Evolutionary conservation across 2,888 invertebrate genomes (phyloP).

Genomic region (Trachelus iudaicus): DNA sequence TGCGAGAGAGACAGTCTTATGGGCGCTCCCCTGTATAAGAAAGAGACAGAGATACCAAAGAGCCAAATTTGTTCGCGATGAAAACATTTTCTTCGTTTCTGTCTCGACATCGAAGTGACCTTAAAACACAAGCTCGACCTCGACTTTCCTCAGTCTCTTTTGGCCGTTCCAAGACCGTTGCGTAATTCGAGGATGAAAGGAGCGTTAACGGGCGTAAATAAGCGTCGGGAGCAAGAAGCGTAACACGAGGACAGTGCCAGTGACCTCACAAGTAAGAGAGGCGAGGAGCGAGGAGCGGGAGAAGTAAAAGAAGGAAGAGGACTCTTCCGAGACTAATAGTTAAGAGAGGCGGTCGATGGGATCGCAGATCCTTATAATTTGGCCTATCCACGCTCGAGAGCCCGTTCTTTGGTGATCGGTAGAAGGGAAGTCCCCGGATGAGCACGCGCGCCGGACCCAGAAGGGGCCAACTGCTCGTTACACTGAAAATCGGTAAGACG

Average conservation of each 20-base stretch:
- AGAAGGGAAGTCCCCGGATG: neutral
- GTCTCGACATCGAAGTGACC: neutral
- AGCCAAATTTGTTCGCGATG: neutral
- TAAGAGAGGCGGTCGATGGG: neutral
- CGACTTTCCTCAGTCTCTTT: neutral
- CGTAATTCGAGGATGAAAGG: constrained; percentile 1
- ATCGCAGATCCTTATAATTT: neutral
- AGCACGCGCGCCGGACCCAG: neutral
- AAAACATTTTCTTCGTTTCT: neutral
- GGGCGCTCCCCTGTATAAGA: neutral
- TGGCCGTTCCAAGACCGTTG: neutral
- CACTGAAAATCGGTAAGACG: neutral
- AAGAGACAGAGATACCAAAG: neutral
- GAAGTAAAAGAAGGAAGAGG: neutral
- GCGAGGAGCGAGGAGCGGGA: constrained; percentile 6
- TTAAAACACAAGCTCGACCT: neutral
- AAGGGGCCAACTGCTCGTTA: neutral
- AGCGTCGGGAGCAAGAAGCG: constrained; percentile 47
- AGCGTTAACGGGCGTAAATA: neutral
- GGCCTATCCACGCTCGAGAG: neutral
- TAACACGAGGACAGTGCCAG: constrained; percentile 52
- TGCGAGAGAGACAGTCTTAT: neutral
- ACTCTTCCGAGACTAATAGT: constrained; percentile 42
- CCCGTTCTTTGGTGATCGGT: neutral
- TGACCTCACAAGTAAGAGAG: constrained; percentile 42